A percentile compares a stretch with the other conserved stretches of the same genome.
Conservation (phyloP, 2,888 invertebrate species). For the Anoplius nigerrimus region DNA sequence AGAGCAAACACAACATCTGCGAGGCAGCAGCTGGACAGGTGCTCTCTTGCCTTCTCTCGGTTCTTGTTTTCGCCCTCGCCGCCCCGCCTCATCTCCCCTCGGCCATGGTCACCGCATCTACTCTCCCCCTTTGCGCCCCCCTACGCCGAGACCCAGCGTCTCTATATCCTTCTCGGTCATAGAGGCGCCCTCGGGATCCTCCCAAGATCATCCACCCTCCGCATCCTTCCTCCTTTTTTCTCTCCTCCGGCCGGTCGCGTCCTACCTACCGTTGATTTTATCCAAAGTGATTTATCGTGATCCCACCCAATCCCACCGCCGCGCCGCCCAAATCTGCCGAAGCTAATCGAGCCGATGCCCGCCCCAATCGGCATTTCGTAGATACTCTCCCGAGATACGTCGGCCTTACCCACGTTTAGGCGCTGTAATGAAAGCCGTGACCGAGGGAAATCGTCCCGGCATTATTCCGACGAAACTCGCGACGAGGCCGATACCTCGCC, state of each 20-base stretch:
- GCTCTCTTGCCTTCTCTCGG: conserved; percentile 20
- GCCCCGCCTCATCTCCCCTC: conserved; percentile 11
- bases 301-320: conserved; percentile 30
- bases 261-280: conserved; percentile 49
- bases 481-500: no score
- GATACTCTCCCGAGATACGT: background rate
- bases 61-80: conserved; percentile 40
- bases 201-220: conserved; percentile 7
- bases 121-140: conserved; percentile 12
- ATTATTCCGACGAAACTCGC: no score
- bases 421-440: no score
- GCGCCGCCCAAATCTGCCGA: conserved; percentile 4
- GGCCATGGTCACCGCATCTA: background rate
- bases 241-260: conserved; percentile 23
- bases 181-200: conserved; percentile 1
- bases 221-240: conserved; percentile 21
- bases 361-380: background rate
- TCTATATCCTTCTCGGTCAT: conserved; percentile 11
- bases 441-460: no score
- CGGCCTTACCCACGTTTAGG: no score
- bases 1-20: conserved; percentile 44
- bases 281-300: conserved; percentile 59
- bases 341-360: background rate
- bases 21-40: conserved; percentile 56
- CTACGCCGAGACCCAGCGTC: conserved; percentile 17